phyloP scores from a whole-genome alignment of 2,888 invertebrate species.

The Troides aeacus region DNA sequence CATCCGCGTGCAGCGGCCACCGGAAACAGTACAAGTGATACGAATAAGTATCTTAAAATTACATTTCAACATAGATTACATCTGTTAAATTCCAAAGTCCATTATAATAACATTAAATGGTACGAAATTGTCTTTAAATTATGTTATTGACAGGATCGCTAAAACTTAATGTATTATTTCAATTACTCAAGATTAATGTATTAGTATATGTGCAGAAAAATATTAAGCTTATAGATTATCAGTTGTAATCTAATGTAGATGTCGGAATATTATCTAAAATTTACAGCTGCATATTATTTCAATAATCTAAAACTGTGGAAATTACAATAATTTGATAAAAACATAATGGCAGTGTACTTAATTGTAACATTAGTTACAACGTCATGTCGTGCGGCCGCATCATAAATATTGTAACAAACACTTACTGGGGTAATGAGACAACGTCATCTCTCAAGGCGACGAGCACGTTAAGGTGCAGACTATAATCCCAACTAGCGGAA shows the following conservation, averaged over 20 bases:
- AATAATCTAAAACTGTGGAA: slow-evolving; percentile 44
- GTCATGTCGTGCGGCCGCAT: not conserved
- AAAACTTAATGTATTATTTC: slow-evolving; percentile 26
- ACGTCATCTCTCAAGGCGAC: too few relatives aligned
- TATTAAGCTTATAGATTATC: slow-evolving; percentile 13
- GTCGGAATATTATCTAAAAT: slow-evolving; percentile 52
- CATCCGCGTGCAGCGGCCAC: not conserved
- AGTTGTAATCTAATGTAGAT: slow-evolving; percentile 31
- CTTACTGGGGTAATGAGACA: too few relatives aligned
- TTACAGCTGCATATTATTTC: slow-evolving; percentile 59
- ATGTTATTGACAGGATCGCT: slow-evolving; percentile 14
- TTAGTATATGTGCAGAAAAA: slow-evolving; percentile 19
- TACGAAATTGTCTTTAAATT: slow-evolving; percentile 17
- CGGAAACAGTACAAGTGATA: not conserved
- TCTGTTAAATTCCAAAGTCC: slow-evolving; percentile 8
- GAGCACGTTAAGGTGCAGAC: too few relatives aligned
- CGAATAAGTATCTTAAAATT: not conserved
- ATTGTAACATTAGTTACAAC: slow-evolving; percentile 26
- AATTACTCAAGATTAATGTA: slow-evolving; percentile 31
- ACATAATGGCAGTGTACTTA: slow-evolving; percentile 46
- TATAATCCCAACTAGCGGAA: too few relatives aligned
- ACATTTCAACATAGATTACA: slow-evolving; percentile 4
- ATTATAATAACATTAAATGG: slow-evolving; percentile 11
- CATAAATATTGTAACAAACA: not conserved
- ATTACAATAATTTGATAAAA: slow-evolving; percentile 41